Conservation (phyloP, 2,888 invertebrate genomes). For the Chamaedrilus cognettii region DNA sequence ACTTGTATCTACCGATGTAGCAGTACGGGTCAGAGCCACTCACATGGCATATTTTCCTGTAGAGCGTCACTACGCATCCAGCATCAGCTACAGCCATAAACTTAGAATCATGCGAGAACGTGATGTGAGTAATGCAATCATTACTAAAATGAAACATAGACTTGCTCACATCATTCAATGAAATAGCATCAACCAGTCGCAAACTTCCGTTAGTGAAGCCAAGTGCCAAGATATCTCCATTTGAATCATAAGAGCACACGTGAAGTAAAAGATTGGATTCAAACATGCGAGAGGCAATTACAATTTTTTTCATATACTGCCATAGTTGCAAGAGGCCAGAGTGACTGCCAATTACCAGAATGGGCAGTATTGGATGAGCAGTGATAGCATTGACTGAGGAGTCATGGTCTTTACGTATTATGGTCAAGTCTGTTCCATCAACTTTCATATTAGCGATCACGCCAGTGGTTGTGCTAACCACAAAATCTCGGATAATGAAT, state of each 20-base stretch:
- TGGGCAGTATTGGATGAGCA: slow-evolving; percentile 36
- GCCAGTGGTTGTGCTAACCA: slow-evolving; percentile 55
- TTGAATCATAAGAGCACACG: slow-evolving; percentile 51
- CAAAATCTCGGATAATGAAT: slow-evolving; percentile 57
- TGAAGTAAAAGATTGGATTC: slow-evolving; percentile 50
- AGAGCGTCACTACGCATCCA: slow-evolving; percentile 54
- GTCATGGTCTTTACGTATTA: slow-evolving; percentile 57
- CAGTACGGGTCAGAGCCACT: slow-evolving; percentile 43
- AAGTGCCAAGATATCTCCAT: slow-evolving; percentile 28
- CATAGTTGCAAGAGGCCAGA: slow-evolving; percentile 58
- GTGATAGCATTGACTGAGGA: slow-evolving; percentile 52
- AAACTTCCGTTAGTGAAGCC: slow-evolving; percentile 47
- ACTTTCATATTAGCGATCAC: slow-evolving; percentile 55
- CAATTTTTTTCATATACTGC: slow-evolving; percentile 56
- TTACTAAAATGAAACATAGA: slow-evolving; percentile 55
- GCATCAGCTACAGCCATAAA: slow-evolving; percentile 57
- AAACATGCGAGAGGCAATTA: slow-evolving; percentile 50
- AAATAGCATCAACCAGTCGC: slow-evolving; percentile 54
- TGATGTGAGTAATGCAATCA: slow-evolving; percentile 56
- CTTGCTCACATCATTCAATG: slow-evolving; percentile 50
- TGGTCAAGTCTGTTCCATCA: slow-evolving; percentile 53
- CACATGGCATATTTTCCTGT: slow-evolving; percentile 33
- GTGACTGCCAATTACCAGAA: slow-evolving; percentile 55
- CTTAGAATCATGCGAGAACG: slow-evolving; percentile 55
- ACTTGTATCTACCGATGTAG: slow-evolving; percentile 56